Evolutionary conservation across 2,888 invertebrate species (phyloP), one percentile per base, ranked within the genome.

Genomic region (Bombylius discolor): DNA sequence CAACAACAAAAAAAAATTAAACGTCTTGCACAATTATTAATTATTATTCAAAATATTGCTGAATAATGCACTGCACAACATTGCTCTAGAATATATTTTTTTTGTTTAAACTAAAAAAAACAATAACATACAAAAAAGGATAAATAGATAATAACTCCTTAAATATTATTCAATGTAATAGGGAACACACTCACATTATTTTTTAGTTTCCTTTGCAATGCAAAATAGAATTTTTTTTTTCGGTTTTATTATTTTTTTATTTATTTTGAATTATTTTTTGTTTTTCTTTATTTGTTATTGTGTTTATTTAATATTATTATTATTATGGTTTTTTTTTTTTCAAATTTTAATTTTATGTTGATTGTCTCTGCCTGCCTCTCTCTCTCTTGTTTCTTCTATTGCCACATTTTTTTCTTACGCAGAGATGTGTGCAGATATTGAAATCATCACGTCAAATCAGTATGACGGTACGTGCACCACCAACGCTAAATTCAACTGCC

Each of bases 401-500:
- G 71, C 72, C 71, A 72, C 68, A 72, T 72, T 73, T 72, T 63
- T 71, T 73, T 73, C 72, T 72, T 70, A 72, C 66, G 70, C 71
- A 74, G 74, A 72, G 72, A 71, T 74, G 74, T 73, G 74, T 79
- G 61, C 79, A 90, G 89, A 90, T 90, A 86, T 78, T 91, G 73
- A 91, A 91, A 77, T 89, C 90, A 61, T 89, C 89, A 74, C 82
- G 87, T 65, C 89, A 89, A 74, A 77, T 91, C 70, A 88, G 88
- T 72, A 91, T 91, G 89, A 89, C 90, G 61, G 90, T 91, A 64
- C 81, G 87, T 58, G 87, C 89, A 58, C 88, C 89, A 52, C 85
- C 85, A 61, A 72, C 71, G 62, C 64, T 73, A 61, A 73, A 71
- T 62, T 77, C 87, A 68, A 83, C 86, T 63, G 77, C 87, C 67